Evolutionary conservation across 2,797 vertebrate species (phyloP).

Genomic region (Hapalemur alaotrensis): DNA sequence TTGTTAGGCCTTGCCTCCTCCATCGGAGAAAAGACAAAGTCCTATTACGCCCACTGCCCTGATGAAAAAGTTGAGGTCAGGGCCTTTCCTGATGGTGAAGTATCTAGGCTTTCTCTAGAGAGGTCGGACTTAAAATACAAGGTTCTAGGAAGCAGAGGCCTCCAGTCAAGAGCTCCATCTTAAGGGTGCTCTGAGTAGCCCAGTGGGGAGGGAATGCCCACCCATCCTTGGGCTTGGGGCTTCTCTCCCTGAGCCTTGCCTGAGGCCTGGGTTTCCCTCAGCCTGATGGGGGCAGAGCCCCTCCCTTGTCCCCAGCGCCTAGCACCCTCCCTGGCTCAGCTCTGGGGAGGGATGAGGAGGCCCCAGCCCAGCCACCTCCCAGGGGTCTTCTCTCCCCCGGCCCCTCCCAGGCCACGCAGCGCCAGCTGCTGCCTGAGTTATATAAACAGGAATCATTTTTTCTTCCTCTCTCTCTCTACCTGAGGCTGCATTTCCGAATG

Average conservation of each 20-base stretch:
- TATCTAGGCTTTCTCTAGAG: not conserved
- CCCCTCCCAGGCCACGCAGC: not conserved
- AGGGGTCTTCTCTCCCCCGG: not conserved
- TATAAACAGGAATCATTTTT: constrained; percentile 61
- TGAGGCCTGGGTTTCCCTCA: not conserved
- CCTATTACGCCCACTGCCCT: not conserved
- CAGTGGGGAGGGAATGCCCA: not conserved
- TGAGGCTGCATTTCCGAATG: constrained; percentile 65
- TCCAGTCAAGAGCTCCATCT: not conserved
- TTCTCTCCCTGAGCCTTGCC: not conserved
- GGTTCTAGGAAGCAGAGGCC: not conserved
- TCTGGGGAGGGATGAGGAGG: not conserved
- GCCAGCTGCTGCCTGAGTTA: constrained; percentile 35
- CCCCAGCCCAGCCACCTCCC: not conserved
- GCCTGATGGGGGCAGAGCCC: not conserved
- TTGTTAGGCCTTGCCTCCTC: not conserved
- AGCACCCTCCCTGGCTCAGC: not conserved
- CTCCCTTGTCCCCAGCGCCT: not conserved
- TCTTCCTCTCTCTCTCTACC: constrained; percentile 33
- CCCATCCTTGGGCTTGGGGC: not conserved
- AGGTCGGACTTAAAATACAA: not conserved
- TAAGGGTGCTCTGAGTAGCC: not conserved
- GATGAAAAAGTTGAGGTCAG: constrained; percentile 8
- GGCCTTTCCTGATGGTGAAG: not conserved
- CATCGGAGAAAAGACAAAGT: not conserved